phyloP scores from a whole-genome alignment of 2,888 invertebrate genomes.

The Mactromeris polynyma region DNA sequence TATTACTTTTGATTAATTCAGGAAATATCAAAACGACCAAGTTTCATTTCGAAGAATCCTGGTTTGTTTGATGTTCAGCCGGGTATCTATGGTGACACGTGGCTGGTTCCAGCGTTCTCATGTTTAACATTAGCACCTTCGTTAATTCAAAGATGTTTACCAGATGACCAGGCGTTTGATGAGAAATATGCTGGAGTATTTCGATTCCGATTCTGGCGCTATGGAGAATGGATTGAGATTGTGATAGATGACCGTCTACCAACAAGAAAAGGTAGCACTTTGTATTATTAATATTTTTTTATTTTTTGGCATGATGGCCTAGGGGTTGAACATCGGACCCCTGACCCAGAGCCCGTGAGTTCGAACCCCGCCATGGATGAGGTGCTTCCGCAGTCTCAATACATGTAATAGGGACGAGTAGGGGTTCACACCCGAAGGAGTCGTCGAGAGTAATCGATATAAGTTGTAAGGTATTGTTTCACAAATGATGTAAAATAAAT shows the following conservation, averaged over 20 bases:
- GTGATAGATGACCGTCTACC: conserved; percentile 96
- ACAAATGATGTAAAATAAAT: too few relatives aligned
- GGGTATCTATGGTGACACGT: conserved; percentile 87
- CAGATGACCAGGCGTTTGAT: conserved; percentile 96
- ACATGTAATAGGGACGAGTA: too few relatives aligned
- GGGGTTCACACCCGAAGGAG: too few relatives aligned
- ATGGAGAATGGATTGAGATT: conserved; percentile 94
- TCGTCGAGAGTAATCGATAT: too few relatives aligned
- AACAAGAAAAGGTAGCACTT: conserved; percentile 88
- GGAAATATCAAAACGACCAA: conserved; percentile 71
- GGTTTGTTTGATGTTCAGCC: conserved; percentile 64
- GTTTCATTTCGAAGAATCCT: conserved; percentile 63
- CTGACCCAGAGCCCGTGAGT: too few relatives aligned
- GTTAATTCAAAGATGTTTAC: conserved; percentile 97
- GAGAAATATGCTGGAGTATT: conserved; percentile 94
- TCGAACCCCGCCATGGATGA: too few relatives aligned
- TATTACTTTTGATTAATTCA: conserved; percentile 23
- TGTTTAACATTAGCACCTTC: conserved; percentile 95
- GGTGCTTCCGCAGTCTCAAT: too few relatives aligned
- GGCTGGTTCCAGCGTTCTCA: conserved; percentile 94
- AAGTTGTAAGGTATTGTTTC: too few relatives aligned
- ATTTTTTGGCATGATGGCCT: too few relatives aligned
- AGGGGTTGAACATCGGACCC: too few relatives aligned
- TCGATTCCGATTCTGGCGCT: conserved; percentile 97
- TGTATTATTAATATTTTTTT: too few relatives aligned